These are phyloP conservation scores for Leptogaster cylindrica DNA, from an alignment of 2,888 invertebrate genomes.

Conservation along the genomic window DNA sequence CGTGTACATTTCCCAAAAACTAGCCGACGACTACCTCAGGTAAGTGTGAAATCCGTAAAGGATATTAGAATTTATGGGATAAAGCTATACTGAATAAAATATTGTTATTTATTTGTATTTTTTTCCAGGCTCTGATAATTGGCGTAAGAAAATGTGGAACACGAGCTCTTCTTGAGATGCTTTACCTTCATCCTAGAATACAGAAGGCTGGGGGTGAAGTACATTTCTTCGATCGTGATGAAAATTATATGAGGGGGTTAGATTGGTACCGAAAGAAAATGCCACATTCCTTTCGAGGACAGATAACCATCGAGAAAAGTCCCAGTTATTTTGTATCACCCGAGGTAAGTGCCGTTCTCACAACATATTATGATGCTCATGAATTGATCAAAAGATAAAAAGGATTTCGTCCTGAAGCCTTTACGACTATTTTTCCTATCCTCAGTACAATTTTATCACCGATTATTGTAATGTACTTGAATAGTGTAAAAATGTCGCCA, in stretches of 20 bases:
- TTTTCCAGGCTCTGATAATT: slow-evolving; percentile 80
- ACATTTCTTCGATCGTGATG: slow-evolving; percentile 96
- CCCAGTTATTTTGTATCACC: slow-evolving; percentile 97
- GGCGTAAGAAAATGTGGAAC: slow-evolving; percentile 98
- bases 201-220: slow-evolving; percentile 94
- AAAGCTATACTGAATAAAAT: neutral
- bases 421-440: slow-evolving; percentile 5
- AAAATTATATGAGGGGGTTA: slow-evolving; percentile 88
- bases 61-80: neutral
- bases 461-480: slow-evolving; percentile 18
- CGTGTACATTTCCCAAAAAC: slow-evolving; percentile 70
- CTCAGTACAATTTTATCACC: slow-evolving; percentile 21
- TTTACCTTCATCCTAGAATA: slow-evolving; percentile 90
- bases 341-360: slow-evolving; percentile 69
- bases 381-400: slow-evolving; percentile 34
- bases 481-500: too few species aligned
- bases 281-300: slow-evolving; percentile 90
- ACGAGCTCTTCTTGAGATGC: slow-evolving; percentile 92
- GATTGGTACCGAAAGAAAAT: slow-evolving; percentile 96
- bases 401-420: slow-evolving; percentile 17
- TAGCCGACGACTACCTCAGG: slow-evolving; percentile 70
- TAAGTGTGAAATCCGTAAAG: slow-evolving; percentile 49
- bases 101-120: neutral
- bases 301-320: slow-evolving; percentile 96
- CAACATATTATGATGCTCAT: slow-evolving; percentile 14